phyloP scores from a whole-genome alignment of 1,140 invertebrate genomes.

The Nomia melanderi region DNA sequence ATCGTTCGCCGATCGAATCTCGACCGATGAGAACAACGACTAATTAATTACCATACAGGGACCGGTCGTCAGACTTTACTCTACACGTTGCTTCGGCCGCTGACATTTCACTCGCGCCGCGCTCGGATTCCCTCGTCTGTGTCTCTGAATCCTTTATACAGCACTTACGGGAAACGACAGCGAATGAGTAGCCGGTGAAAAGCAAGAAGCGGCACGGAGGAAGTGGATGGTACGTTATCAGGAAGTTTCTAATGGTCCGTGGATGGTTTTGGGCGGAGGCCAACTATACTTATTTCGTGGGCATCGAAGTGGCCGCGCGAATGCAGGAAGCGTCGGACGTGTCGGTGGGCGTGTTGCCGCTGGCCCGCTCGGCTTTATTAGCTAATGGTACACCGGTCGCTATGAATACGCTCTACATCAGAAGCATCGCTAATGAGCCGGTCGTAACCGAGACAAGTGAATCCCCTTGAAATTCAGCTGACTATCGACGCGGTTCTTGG shows the following conservation, averaged over 20 bases:
- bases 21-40: too few relatives aligned
- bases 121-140: not conserved
- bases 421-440: conserved; percentile 41
- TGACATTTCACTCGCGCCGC: not conserved
- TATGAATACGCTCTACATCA: conserved; percentile 38
- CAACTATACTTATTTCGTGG: conserved; percentile 34
- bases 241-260: conserved; percentile 11
- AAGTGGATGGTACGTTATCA: not conserved
- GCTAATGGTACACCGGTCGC: conserved; percentile 31
- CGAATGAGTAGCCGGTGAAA: not conserved
- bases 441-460: conserved; percentile 33
- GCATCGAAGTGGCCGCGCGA: conserved; percentile 1
- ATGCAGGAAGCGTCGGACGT: conserved; percentile 9
- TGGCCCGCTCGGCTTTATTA: conserved; percentile 37
- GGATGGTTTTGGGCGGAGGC: conserved; percentile 36
- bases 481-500: conserved; percentile 41
- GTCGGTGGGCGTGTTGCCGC: conserved; percentile 8
- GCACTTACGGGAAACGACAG: conserved; percentile 14
- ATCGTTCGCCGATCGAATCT: not conserved
- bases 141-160: conserved; percentile 13
- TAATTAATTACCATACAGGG: too few relatives aligned
- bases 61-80: too few relatives aligned
- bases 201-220: not conserved
- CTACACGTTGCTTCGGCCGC: not conserved
- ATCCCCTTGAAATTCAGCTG: conserved; percentile 58